Evolutionary conservation across 2,797 vertebrate genomes (phyloP), one percentile per base, ranked within the genome.

Genomic region (Pachyuromys duprasi): DNA sequence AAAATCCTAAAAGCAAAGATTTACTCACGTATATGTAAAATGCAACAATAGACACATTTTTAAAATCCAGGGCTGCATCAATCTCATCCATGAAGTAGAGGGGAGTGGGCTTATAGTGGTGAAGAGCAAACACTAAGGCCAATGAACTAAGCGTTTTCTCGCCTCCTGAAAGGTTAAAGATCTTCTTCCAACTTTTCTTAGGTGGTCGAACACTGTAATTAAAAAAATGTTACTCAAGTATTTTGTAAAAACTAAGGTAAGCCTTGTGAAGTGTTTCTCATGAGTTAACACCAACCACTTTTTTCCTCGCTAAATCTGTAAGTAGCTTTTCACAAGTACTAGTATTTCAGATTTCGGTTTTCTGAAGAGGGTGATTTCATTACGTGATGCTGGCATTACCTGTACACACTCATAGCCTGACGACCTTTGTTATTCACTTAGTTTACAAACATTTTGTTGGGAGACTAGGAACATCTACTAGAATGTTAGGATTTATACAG

Each of bases 51-150:
- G 99, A 99, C 67, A 99, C 99, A 3, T 99, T 99, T 98, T 99
- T 99, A 98, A 99, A 99, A 97, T 99, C 99, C 1, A 99, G 99
- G 0, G 99, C 99, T 9, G 99, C 99, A 24, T 99, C 99, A 1
- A 99, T 99, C 98, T 99, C 99, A 22, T 99, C 99, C 99, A 99
- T 99, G 98, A 99, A 99, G 94, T 99, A 99, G 15, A 99, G 99
- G 0, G 99, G 99, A 0, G 99, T 99, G 91, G 99, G 99, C 79
- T 99, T 99, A 95, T 99, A 99, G 98, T 99, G 99, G 97, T 99
- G 99, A 91, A 99, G 99, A 13, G 99, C 99, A 60, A 99, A 99
- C 79, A 99, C 99, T 94, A 99, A 98, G 3, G 99, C 99, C 98
- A 99, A 97, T 0, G 99, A 99, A 98, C 99, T 99, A 6, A 99